phyloP scores from a whole-genome alignment of 2,113 vertebrate genomes.

The Vimba vimba region DNA sequence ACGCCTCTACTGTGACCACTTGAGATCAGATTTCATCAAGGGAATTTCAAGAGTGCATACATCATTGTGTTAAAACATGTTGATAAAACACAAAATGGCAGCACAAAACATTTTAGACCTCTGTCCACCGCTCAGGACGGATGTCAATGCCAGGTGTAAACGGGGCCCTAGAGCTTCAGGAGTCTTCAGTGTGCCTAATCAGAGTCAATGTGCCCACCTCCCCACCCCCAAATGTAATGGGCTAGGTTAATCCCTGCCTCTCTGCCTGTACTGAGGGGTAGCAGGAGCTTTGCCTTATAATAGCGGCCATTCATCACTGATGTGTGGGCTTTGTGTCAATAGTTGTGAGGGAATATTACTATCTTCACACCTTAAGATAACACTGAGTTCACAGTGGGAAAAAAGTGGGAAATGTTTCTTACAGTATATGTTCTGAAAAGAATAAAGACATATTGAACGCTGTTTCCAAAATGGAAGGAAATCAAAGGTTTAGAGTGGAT shows the following conservation, averaged over 20 bases:
- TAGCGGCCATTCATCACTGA: slow-evolving; percentile 60
- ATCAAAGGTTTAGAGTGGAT: neutral
- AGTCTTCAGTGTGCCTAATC: slow-evolving; percentile 52
- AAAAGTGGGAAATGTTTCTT: slow-evolving; percentile 26
- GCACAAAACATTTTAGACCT: neutral
- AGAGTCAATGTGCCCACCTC: slow-evolving; percentile 43
- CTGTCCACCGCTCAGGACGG: neutral
- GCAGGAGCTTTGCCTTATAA: slow-evolving; percentile 54
- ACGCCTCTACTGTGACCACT: neutral
- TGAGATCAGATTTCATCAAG: slow-evolving; percentile 5
- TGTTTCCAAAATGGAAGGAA: neutral
- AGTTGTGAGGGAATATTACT: slow-evolving; percentile 51
- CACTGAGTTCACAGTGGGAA: slow-evolving; percentile 30
- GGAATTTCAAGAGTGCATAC: neutral
- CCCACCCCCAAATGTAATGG: slow-evolving; percentile 44
- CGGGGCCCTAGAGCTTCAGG: slow-evolving; percentile 31
- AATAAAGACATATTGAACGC: neutral
- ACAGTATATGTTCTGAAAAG: neutral
- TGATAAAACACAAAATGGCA: neutral
- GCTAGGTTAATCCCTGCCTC: slow-evolving; percentile 55
- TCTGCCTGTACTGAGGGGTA: slow-evolving; percentile 44
- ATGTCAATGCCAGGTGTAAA: slow-evolving; percentile 22
- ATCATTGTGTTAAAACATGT: neutral
- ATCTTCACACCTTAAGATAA: slow-evolving; percentile 47
- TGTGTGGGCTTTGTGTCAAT: slow-evolving; percentile 54